Percentiles rank a stretch among this genome's conserved stretches.
These are phyloP conservation scores for Hirudo medicinalis DNA, from an alignment of 1,140 invertebrate species.

Conservation along the genomic window DNA sequence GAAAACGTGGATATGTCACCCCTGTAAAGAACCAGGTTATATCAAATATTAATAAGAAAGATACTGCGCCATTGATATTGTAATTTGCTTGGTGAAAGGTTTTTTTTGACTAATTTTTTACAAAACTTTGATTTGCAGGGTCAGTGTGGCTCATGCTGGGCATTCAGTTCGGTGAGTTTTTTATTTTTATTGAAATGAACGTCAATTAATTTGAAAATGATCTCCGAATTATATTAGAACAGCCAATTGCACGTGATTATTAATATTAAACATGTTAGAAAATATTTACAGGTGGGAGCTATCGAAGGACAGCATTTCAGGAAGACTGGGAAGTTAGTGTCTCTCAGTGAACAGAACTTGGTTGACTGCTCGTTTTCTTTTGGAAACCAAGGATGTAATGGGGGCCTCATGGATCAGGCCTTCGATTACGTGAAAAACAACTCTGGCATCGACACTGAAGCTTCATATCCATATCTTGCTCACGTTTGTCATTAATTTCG, in stretches of 20 bases:
- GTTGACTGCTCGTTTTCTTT: constrained; percentile 26
- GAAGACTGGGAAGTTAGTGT: constrained; percentile 27
- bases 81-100: no score
- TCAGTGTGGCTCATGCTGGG: constrained; percentile 81
- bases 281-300: constrained; percentile 27
- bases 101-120: no score
- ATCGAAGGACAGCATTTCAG: constrained; percentile 31
- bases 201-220: neutral
- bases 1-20: constrained; percentile 67
- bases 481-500: neutral
- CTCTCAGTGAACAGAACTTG: constrained; percentile 33
- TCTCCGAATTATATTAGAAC: no score
- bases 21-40: constrained; percentile 69
- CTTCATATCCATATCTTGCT: constrained; percentile 23
- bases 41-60: no score
- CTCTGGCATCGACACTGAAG: constrained; percentile 24
- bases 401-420: constrained; percentile 27
- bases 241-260: no score
- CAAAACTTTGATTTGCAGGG: constrained; percentile 24
- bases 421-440: constrained; percentile 25
- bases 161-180: constrained; percentile 53
- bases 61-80: no score
- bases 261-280: no score
- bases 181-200: neutral
- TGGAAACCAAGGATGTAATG: constrained; percentile 26